Conservation (phyloP, 2,113 vertebrate genomes). For the Bombycilla garrulus region DNA sequence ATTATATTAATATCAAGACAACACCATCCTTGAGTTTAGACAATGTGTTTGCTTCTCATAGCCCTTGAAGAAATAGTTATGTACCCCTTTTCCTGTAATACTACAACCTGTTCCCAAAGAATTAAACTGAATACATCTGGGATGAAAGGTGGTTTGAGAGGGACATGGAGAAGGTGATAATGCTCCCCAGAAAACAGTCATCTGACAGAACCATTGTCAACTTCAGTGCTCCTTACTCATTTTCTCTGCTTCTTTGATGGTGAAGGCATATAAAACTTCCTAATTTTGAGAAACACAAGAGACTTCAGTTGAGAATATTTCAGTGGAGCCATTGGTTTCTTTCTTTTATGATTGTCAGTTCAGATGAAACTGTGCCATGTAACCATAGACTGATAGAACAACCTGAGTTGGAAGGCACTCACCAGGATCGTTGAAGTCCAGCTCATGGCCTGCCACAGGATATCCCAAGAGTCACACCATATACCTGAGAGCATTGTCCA, state of each 20-base stretch:
- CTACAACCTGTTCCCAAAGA: background rate
- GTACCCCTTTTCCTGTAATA: accelerated
- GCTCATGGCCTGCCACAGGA: background rate
- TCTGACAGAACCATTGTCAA: background rate
- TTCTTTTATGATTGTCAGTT: background rate
- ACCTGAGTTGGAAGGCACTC: background rate
- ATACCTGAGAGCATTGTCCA: background rate
- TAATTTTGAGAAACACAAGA: background rate
- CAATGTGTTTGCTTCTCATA: background rate
- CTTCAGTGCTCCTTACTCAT: background rate
- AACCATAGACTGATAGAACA: background rate
- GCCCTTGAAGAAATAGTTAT: background rate
- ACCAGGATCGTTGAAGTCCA: background rate
- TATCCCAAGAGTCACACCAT: background rate
- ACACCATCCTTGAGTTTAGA: background rate
- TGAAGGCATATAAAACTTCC: background rate
- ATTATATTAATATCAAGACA: background rate
- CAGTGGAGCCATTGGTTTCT: background rate
- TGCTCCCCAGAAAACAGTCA: background rate
- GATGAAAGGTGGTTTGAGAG: background rate
- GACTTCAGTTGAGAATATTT: background rate
- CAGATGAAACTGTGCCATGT: background rate
- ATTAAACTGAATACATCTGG: background rate
- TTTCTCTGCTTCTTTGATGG: background rate
- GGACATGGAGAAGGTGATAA: background rate